phyloP scores from a whole-genome alignment of 2,888 invertebrate genomes.

The Idaea aversata region DNA sequence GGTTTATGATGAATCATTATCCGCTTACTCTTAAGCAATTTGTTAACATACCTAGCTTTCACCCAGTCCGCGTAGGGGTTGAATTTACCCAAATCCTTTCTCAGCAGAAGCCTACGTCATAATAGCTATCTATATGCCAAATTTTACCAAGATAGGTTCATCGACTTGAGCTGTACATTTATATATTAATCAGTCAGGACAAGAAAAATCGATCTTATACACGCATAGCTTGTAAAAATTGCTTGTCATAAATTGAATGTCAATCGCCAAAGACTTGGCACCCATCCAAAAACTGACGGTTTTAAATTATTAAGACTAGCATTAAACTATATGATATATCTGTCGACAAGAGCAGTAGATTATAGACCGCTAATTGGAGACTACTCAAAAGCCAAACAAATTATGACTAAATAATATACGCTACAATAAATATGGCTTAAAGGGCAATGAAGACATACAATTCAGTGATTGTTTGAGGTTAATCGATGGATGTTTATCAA shows the following conservation, averaged over 20 bases:
- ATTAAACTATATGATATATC: constrained; percentile 17
- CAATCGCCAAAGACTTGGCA: constrained; percentile 8
- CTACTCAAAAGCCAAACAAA: constrained; percentile 2
- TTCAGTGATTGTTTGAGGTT: neutral
- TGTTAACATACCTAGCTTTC: too few species aligned
- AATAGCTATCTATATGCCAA: too few species aligned
- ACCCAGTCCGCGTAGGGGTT: too few species aligned
- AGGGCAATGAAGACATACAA: neutral
- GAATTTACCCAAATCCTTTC: too few species aligned
- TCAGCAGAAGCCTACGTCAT: too few species aligned
- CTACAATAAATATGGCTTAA: neutral
- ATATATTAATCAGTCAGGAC: neutral
- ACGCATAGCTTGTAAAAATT: neutral
- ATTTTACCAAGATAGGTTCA: too few species aligned
- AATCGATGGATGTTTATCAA: neutral
- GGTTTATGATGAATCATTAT: too few species aligned
- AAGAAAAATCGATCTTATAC: neutral
- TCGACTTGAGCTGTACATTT: too few species aligned
- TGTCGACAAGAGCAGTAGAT: constrained; percentile 16
- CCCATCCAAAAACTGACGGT: constrained; percentile 13
- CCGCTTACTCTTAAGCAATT: too few species aligned
- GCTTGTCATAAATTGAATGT: constrained; percentile 11
- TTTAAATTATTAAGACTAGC: constrained; percentile 19
- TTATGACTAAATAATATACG: neutral
- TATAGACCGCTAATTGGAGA: constrained; percentile 18